Conservation (phyloP, 2,888 invertebrate genomes). For the Meandrusa payeni region DNA sequence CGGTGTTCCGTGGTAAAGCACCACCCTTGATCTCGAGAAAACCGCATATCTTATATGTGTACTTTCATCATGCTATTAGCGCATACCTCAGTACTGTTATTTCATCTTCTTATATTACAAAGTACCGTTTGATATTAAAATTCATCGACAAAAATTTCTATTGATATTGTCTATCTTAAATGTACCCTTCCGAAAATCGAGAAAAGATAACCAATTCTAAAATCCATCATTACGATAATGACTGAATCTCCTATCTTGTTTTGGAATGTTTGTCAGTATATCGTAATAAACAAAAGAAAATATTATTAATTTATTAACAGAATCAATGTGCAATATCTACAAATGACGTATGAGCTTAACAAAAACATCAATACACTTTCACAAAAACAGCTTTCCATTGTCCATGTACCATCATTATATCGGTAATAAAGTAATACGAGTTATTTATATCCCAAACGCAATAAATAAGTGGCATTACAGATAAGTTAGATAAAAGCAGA, state of each 20-base stretch:
- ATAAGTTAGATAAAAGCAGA: constrained; percentile 55
- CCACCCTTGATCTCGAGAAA: constrained; percentile 34
- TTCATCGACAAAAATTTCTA: too few species aligned
- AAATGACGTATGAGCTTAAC: too few species aligned
- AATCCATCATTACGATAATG: too few species aligned
- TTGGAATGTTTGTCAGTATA: too few species aligned
- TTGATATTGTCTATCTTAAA: too few species aligned
- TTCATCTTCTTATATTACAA: constrained; percentile 9
- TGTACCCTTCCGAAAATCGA: too few species aligned
- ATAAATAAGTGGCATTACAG: constrained; percentile 14
- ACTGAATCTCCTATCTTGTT: too few species aligned
- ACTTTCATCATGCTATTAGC: constrained; percentile 30
- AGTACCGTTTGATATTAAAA: constrained; percentile 1
- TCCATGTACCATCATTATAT: background rate
- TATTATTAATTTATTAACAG: too few species aligned
- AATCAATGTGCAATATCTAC: too few species aligned
- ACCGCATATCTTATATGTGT: constrained; percentile 35
- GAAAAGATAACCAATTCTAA: too few species aligned
- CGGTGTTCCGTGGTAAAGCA: constrained; percentile 18
- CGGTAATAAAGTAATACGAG: background rate
- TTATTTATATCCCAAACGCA: constrained; percentile 10
- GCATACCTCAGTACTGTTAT: constrained; percentile 11
- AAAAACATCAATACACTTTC: too few species aligned
- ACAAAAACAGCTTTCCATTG: background rate
- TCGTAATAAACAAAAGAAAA: too few species aligned